Base-by-base conservation (phyloP, 2,888 invertebrate genomes). In the Blastobasis lacticolella region DNA sequence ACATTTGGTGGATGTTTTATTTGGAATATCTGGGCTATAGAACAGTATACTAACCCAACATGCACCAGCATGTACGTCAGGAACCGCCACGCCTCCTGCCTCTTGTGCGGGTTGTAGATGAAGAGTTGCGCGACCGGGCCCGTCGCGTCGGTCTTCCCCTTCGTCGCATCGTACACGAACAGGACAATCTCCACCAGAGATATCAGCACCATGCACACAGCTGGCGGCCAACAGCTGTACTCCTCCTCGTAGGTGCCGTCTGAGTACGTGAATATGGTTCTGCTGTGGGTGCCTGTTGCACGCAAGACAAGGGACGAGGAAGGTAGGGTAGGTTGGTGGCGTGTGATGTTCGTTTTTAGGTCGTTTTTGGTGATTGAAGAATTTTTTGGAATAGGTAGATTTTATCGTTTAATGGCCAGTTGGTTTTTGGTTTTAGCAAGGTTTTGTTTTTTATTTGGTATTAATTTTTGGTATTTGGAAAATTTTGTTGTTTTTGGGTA, bases 21-120 rank as follows among this genome's bases (percentile, higher is more conserved):
- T 23, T 23, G 23, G 3, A 23, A 37, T 36, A 46, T 37, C 37
- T 37, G 9, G 6, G 7, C 1, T 3, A 49, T 6, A 0, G 6
- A 42, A 43, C 2, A 9, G 9, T 43, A 43, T 46, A 79, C 92
- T 89, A 75, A 95, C 94, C 97, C 97, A 56, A 96, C 94, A 80
- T 98, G 98, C 37, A 98, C 96, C 74, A 98, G 93, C 97, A 98
- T 98, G 74, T 99, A 99, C 0, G 96, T 94, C 48, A 97, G 66
- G 76, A 93, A 99, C 66, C 99, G 90, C 99, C 99, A 99, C 0
- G 93, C 94, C 83, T 99, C 95, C 51, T 93, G 90, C 56, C 98
- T 90, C 68, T 92, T 92, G 55, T 92, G 90, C 0, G 98, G 98
- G 83, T 96, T 93, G 81, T 97, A 98, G 58, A 98, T 96, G 61